Evolutionary conservation across 2,113 vertebrate species (phyloP).

Genomic region (Eptatretus burgeri): DNA sequence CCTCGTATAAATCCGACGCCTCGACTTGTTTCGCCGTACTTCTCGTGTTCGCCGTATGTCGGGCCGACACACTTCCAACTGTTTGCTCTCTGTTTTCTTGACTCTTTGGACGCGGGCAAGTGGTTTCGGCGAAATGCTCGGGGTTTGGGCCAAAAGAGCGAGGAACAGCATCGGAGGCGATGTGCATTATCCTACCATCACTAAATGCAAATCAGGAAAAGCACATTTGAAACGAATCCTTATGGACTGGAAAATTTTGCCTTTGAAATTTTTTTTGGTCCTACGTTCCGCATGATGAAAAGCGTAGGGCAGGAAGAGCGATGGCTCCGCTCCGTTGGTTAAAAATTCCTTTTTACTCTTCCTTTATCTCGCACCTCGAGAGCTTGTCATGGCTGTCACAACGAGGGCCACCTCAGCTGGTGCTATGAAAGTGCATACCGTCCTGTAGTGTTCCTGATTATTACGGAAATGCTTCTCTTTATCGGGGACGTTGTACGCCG

Average conservation of each 20-base stretch:
- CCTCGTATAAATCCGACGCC: too few relatives aligned
- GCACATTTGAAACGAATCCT: background rate
- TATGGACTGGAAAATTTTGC: background rate
- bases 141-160: too few relatives aligned
- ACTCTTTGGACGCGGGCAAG: too few relatives aligned
- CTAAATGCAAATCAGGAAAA: too few relatives aligned
- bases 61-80: too few relatives aligned
- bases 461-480: background rate
- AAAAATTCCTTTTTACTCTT: conserved; percentile 2
- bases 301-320: background rate
- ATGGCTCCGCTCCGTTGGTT: background rate
- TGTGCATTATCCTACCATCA: too few relatives aligned
- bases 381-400: background rate
- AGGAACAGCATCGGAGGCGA: too few relatives aligned
- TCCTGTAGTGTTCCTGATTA: background rate
- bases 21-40: too few relatives aligned
- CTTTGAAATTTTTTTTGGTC: background rate
- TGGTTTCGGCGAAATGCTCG: too few relatives aligned
- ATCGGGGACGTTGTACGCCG: background rate
- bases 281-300: background rate
- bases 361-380: conserved; percentile 6
- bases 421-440: background rate
- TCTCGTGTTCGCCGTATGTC: too few relatives aligned
- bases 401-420: background rate
- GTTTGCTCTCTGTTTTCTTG: too few relatives aligned